Evolutionary conservation across 1,140 invertebrate species (phyloP), one percentile per base, ranked within the genome.

Genomic region (Zaprionus ghesquierei): DNA sequence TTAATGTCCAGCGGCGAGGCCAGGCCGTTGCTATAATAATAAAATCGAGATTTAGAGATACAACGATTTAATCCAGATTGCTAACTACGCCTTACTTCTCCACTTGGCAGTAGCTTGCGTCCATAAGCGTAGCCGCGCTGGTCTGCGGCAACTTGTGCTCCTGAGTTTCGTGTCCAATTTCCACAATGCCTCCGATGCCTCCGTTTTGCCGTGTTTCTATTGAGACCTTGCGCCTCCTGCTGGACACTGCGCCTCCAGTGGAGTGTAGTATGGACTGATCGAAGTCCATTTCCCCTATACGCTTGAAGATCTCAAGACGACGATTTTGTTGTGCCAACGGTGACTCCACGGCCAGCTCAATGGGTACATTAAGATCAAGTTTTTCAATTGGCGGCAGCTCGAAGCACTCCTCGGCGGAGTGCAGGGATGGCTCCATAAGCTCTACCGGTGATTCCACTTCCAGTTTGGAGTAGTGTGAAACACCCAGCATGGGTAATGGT

Each of bases 361-460:
- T 81, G 3, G 91, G 81, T 8, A 92, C 92, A 69, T 92, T 90
- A 2, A 93, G 76, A 38, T 93, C 81, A 2, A 93, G 68, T 6
- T 92, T 82, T 56, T 93, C 84, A 6, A 92, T 91, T 9, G 92
- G 81, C 8, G 92, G 92, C 38, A 93, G 51, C 77, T 94, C 94
- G 20, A 93, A 85, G 38, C 94, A 94, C 81, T 94, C 94, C 70
- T 94, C 93, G 0, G 93, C 94, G 35, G 92, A 92, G 18, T 92
- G 81, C 10, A 94, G 68, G 4, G 86, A 41, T 2, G 73, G 41
- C 35, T 90, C 90, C 44, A 77, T 85, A 38, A 76, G 62, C 54
- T 92, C 90, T 2, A 77, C 18, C 0, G 90, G 90, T 0, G 86
- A 82, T 51, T 90, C 87, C 18, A 73, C 29, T 8, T 81, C 78